Base-by-base conservation (phyloP, 1,140 invertebrate genomes). In the Antheraea mylitta region DNA sequence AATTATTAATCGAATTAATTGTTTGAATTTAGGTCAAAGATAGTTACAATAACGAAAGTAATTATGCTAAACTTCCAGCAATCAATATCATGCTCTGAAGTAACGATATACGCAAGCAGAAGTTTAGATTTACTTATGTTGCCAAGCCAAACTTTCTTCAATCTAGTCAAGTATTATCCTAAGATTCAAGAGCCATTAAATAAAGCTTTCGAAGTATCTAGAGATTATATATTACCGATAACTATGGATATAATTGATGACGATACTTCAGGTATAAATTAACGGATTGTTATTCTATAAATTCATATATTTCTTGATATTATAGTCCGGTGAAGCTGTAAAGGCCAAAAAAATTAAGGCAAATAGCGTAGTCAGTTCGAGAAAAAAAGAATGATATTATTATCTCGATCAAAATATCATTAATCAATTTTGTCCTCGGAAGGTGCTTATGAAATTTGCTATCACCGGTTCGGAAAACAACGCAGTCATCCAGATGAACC, bases 161-260 rank as follows among this genome's bases (percentile, higher is more conserved):
- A 83, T 66, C 71, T 92, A 38, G 76, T 92, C 10, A 92, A 89
- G 72, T 90, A 85, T 64, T 92, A 92, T 68, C 89, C 89, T 0
- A 91, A 90, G 70, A 81, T 91, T 36, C 82, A 88, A 64, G 86
- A 81, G 30, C 87, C 87, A 16, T 73, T 91, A n/a, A 78, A 79
- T 53, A 90, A 85, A 65, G 88, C 88, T 0, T 90, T 91, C 64
- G 74, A 87, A 76, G 70, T 79, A 10, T 91, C 89, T 7, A 83
- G 81, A 73, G 83, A 91, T 74, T 91, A 91, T 42, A 91, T 91
- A 45, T 69, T 91, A 22, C 89, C 89, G 6, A 91, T 90, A 66
- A 79, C 82, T 59, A 86, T 90, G 83, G 80, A 89, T 8, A 72
- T 61, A 37, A 66, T 66, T 16, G 68, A 67, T 58, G 78, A 77